These are phyloP conservation scores for Chaetorhynchus papuensis DNA, from an alignment of 2,113 vertebrate genomes.

Conservation along the genomic window DNA sequence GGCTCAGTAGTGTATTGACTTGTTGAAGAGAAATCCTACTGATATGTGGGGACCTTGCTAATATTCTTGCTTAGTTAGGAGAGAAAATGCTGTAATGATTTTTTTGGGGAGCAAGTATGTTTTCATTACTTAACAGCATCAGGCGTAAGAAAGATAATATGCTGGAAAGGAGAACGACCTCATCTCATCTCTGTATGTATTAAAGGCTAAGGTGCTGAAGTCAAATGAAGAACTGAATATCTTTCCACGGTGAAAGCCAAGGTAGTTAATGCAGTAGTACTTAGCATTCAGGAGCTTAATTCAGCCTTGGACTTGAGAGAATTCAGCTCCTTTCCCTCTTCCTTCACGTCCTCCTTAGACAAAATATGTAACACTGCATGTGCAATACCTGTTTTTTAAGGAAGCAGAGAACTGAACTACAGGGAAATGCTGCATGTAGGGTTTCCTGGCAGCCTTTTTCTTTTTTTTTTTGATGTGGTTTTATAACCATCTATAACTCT, in stretches of 20 bases:
- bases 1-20: neutral
- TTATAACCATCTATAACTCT: neutral
- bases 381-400: neutral
- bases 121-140: neutral
- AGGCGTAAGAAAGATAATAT: neutral
- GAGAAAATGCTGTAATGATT: neutral
- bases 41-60: neutral
- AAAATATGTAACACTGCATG: neutral
- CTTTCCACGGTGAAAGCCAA: neutral
- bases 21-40: neutral
- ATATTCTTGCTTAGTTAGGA: neutral
- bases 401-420: neutral
- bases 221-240: neutral
- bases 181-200: neutral
- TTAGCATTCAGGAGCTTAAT: slow-evolving; percentile 39
- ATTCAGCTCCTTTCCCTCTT: neutral
- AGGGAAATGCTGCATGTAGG: neutral
- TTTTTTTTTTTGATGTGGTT: neutral
- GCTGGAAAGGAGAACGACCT: neutral
- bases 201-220: neutral
- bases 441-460: neutral
- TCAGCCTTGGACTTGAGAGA: slow-evolving; percentile 26
- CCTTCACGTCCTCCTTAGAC: neutral
- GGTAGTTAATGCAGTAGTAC: slow-evolving; percentile 28
- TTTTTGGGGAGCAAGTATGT: neutral